Percentiles rank a stretch among this genome's conserved stretches.
Conservation (phyloP, 2,888 invertebrate genomes). For the Ormyrus nitidulus region DNA sequence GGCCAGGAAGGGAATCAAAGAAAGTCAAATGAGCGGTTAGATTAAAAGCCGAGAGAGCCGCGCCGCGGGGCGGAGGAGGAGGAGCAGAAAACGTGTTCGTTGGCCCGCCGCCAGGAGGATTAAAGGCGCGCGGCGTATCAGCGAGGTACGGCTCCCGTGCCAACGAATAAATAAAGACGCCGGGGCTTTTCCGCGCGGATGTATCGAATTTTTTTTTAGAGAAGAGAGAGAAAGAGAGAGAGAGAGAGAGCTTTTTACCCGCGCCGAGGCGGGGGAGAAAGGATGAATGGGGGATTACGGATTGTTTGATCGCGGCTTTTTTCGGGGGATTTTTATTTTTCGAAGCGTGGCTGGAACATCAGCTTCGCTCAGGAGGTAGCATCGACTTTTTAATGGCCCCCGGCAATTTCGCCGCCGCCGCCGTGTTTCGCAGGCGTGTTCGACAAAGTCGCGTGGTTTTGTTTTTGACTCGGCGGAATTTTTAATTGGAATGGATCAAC, state of each 20-base stretch:
- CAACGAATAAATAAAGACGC: slow-evolving; percentile 46
- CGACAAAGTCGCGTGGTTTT: too few relatives aligned
- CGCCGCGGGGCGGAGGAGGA: not conserved
- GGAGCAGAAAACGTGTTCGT: not conserved
- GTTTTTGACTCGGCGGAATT: too few relatives aligned
- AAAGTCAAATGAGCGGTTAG: slow-evolving; percentile 48
- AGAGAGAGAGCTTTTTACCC: not conserved
- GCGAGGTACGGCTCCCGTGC: not conserved
- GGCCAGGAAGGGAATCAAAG: slow-evolving; percentile 31
- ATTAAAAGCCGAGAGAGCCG: slow-evolving; percentile 25
- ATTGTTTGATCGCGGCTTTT: slow-evolving; percentile 10
- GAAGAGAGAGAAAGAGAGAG: too few relatives aligned
- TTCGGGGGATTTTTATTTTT: not conserved
- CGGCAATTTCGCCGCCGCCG: not conserved
- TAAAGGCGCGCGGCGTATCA: not conserved
- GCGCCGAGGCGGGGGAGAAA: not conserved
- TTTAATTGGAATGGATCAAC: too few relatives aligned
- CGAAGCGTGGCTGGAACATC: not conserved
- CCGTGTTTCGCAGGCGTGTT: not conserved
- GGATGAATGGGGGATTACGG: slow-evolving; percentile 8
- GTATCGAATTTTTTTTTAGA: not conserved
- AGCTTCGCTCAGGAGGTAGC: not conserved
- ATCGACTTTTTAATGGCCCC: not conserved
- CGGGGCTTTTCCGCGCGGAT: not conserved
- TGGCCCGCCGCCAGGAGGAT: slow-evolving; percentile 29